Base-by-base conservation (phyloP, 2,888 invertebrate species). In the Ochropleura plecta region DNA sequence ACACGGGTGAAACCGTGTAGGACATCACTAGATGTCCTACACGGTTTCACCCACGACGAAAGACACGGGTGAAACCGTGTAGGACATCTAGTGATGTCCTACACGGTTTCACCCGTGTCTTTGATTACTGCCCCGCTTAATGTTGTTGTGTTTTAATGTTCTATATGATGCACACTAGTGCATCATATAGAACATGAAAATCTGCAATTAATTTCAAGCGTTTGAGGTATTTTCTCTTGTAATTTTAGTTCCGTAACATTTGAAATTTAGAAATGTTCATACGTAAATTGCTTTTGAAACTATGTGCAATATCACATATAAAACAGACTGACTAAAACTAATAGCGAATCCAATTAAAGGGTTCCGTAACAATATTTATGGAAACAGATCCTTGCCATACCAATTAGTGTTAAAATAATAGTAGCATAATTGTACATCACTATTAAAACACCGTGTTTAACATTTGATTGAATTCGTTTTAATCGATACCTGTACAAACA, bases 321-420 rank as follows among this genome's bases (percentile, higher is more conserved):
- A n/a, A 46, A 51, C 46, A 6, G 20, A 51, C 46, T 44, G 40
- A 46, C 18, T n/a, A 44, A 40, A 55, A 64, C 55, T 18, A 30
- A 49, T 62, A 42, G 51, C 14, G 46, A 73, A 73, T 57, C 40
- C 49, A 80, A 80, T 84, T 73, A 84, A 55, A 62, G 49, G 20
- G 73, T 71, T 57, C 65, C 42, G 60, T 46, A 53, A 60, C 42
- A 68, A 65, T 80, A 80, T 84, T 83, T 83, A 48, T 66, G n/a
- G 55, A 57, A 83, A 44, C 46, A 65, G 51, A 69, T 62, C 68
- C n/a, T 49, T 73, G 30, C 42, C 16, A n/a, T 48, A 53, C 53
- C 81, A 84, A 74, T 81, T 84, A 81, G 49, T 59, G 53, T 63
- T 80, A 74, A 66, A 84, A 84, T 75, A 84, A 84, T 63, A 80